A percentile compares a stretch with the other conserved stretches of the same genome.
Conservation (phyloP, 2,797 vertebrate species). For the Loriculus beryllinus region DNA sequence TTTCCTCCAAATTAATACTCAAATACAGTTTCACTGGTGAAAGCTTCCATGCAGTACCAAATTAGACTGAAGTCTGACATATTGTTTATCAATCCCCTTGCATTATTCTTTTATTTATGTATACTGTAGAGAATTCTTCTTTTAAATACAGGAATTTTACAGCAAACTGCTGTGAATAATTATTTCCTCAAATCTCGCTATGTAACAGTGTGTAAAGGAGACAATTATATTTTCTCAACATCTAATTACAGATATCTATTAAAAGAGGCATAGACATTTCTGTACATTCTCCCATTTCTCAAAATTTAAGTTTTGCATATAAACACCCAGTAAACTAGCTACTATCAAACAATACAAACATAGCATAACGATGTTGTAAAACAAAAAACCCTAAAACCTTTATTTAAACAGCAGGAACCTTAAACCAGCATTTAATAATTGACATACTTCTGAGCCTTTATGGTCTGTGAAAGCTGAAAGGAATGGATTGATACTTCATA, state of each 20-base stretch:
- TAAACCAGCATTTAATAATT: background rate
- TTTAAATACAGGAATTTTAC: background rate
- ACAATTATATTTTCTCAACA: background rate
- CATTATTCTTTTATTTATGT: background rate
- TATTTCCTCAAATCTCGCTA: background rate
- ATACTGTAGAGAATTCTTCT: background rate
- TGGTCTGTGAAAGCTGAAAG: background rate
- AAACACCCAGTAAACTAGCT: background rate
- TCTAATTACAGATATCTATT: background rate
- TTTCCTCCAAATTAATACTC: background rate
- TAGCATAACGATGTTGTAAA: background rate
- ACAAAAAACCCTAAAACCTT: background rate
- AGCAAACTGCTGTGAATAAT: background rate
- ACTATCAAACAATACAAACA: background rate
- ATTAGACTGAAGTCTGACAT: background rate
- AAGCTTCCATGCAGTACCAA: background rate
- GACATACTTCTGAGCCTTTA: background rate
- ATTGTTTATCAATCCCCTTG: background rate
- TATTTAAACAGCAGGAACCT: background rate
- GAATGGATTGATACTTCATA: background rate
- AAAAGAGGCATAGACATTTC: background rate
- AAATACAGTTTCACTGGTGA: background rate
- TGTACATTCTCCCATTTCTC: background rate
- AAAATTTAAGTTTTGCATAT: background rate
- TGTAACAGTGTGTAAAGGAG: background rate